Conservation (phyloP, 1,140 invertebrate genomes). For the Ceratina australensis region DNA sequence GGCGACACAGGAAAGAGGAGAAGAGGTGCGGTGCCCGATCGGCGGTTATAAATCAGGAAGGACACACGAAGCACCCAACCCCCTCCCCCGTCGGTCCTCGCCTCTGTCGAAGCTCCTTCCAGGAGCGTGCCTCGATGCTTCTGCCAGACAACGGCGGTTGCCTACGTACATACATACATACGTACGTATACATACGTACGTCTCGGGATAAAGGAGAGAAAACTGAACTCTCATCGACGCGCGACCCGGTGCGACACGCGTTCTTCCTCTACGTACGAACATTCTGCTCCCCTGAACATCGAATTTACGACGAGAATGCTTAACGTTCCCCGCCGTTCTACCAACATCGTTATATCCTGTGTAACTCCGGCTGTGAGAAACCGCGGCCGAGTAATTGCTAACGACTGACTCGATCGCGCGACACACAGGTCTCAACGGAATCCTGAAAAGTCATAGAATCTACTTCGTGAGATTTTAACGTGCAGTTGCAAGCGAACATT, state of each 20-base stretch:
- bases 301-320: slow-evolving; percentile 53
- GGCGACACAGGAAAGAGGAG: slow-evolving; percentile 15
- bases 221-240: slow-evolving; percentile 27
- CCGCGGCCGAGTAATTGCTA: slow-evolving; percentile 39
- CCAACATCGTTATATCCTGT: slow-evolving; percentile 43
- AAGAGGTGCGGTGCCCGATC: slow-evolving; percentile 47
- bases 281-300: slow-evolving; percentile 42
- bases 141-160: slow-evolving; percentile 24
- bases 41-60: slow-evolving; percentile 65
- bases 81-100: slow-evolving; percentile 33
- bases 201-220: slow-evolving; percentile 37
- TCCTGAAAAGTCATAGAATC: background rate
- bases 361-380: background rate
- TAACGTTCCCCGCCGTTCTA: slow-evolving; percentile 28
- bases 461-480: background rate
- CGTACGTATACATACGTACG: no score
- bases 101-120: slow-evolving; percentile 56
- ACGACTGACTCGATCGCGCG: slow-evolving; percentile 9
- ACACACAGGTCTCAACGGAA: background rate
- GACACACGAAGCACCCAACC: slow-evolving; percentile 60
- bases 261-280: slow-evolving; percentile 41
- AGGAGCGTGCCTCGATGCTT: slow-evolving; percentile 29
- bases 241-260: background rate
- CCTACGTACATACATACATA: no score
- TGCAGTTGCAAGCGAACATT: background rate